Conservation (phyloP, 1,140 invertebrate species). For the Dinothrombium tinctorium region DNA sequence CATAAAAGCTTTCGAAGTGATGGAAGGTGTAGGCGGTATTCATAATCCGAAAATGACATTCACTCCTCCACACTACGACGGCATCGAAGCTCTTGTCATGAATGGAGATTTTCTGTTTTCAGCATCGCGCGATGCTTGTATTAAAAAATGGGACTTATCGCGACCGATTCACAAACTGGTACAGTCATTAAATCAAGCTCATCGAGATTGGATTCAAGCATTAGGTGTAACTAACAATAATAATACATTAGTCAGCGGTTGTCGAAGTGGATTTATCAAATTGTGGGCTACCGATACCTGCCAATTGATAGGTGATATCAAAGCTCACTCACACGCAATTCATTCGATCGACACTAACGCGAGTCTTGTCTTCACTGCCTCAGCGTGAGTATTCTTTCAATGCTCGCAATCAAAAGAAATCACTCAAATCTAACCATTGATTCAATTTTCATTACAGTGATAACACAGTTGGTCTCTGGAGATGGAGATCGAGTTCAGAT, state of each 20-base stretch:
- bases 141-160: constrained; percentile 58
- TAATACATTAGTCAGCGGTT: constrained; percentile 41
- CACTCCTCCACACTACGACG: constrained; percentile 72
- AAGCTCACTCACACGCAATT: constrained; percentile 45
- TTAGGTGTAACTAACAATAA: constrained; percentile 32
- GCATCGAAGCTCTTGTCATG: constrained; percentile 53
- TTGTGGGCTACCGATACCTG: constrained; percentile 42
- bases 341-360: constrained; percentile 47
- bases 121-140: constrained; percentile 60
- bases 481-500: constrained; percentile 16
- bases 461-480: constrained; percentile 18
- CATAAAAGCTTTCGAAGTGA: constrained; percentile 39
- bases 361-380: constrained; percentile 47
- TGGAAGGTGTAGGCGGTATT: constrained; percentile 29
- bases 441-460: constrained; percentile 10
- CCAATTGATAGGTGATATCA: constrained; percentile 37
- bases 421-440: not conserved
- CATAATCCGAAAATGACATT: constrained; percentile 40
- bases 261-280: constrained; percentile 44
- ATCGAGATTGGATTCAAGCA: constrained; percentile 69
- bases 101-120: constrained; percentile 41
- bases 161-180: constrained; percentile 34
- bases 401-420: not conserved
- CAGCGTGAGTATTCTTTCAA: constrained; percentile 23
- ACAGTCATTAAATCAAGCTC: constrained; percentile 58